phyloP scores from a whole-genome alignment of 2,113 vertebrate genomes.

The Zosterops lateralis region DNA sequence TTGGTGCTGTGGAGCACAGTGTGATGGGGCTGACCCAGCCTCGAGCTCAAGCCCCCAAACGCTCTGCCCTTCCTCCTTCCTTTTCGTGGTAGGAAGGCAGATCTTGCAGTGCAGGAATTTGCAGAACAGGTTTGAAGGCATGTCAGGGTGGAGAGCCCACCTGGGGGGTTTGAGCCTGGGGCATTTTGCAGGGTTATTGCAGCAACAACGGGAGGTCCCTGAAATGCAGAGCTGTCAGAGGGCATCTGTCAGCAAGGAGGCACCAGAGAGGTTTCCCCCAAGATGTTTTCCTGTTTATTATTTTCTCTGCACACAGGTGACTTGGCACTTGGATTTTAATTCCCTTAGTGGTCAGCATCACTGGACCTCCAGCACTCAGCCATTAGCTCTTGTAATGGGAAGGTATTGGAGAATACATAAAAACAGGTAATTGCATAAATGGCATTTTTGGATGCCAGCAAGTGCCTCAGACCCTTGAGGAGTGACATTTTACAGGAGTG shows the following conservation, averaged over 20 bases:
- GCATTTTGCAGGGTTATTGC: background rate
- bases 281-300: background rate
- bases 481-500: background rate
- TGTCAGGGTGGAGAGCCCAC: background rate
- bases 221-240: background rate
- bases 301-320: background rate
- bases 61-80: background rate
- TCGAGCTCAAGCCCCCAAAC: background rate
- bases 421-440: background rate
- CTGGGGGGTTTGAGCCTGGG: rapidly evolving
- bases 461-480: background rate
- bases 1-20: background rate
- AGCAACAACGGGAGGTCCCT: background rate
- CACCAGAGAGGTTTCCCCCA: background rate
- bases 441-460: background rate
- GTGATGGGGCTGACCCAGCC: background rate
- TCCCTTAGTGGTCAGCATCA: background rate
- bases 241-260: background rate
- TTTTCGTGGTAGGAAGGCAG: background rate
- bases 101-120: background rate
- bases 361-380: background rate
- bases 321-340: background rate
- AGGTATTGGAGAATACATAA: background rate
- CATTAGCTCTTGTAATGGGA: background rate
- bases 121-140: background rate